These are phyloP conservation scores for Rhinoderma darwinii DNA, from an alignment of 2,113 vertebrate species.

Conservation along the genomic window DNA sequence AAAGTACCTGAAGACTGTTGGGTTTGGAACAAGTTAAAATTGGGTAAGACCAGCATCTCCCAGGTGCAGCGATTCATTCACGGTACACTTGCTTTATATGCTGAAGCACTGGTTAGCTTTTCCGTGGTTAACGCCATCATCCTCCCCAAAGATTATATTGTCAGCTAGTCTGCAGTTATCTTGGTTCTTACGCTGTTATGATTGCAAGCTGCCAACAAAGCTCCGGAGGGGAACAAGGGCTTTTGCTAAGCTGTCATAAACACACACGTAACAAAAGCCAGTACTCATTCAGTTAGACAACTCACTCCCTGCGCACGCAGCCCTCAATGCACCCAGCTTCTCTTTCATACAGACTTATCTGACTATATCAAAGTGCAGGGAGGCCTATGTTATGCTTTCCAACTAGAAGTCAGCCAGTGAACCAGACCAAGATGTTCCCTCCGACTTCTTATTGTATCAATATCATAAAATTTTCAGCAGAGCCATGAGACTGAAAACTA, in stretches of 20 bases:
- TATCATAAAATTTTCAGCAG: neutral
- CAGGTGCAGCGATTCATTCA: conserved; percentile 42
- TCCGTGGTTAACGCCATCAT: conserved; percentile 44
- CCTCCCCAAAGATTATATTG: conserved; percentile 58
- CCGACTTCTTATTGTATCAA: neutral
- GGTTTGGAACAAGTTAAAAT: conserved; percentile 17
- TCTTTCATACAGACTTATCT: neutral
- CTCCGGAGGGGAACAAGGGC: conserved; percentile 56
- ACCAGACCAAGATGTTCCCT: neutral
- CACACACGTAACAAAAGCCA: conserved; percentile 55
- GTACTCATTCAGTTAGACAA: conserved; percentile 57
- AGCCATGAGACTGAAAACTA: neutral
- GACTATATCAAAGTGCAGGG: conserved; percentile 7
- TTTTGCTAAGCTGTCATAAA: conserved; percentile 60
- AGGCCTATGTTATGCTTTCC: neutral
- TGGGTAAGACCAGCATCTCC: conserved; percentile 6
- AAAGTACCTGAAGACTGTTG: conserved; percentile 1
- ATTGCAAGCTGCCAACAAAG: conserved; percentile 57
- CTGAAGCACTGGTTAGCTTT: conserved; percentile 41
- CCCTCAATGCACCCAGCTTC: conserved; percentile 9
- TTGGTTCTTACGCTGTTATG: conserved; percentile 58
- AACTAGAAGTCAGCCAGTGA: neutral
- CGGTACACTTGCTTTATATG: conserved; percentile 47
- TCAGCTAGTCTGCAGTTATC: conserved; percentile 60
- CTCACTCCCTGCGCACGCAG: conserved; percentile 44